Percentiles rank a stretch among this genome's conserved stretches.
Conservation (phyloP, 1,140 invertebrate species). For the Subanguina moxae region DNA sequence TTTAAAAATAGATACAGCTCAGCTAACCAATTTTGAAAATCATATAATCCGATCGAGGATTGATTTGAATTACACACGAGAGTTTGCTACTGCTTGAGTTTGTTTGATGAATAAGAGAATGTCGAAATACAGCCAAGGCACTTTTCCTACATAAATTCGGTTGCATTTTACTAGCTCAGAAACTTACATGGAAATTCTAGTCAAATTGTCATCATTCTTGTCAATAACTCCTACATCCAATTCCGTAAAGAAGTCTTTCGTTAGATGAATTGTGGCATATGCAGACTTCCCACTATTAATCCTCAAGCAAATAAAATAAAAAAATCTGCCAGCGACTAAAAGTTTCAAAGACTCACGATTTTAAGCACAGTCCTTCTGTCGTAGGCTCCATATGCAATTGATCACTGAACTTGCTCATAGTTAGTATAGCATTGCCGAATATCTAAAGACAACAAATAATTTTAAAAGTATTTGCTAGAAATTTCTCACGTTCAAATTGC, state of each 20-base stretch:
- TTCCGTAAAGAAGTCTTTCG: not conserved
- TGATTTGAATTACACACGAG: not conserved
- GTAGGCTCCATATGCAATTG: conserved; percentile 12
- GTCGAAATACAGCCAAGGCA: no score
- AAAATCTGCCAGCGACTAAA: no score
- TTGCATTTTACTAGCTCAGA: no score
- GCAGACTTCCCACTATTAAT: not conserved
- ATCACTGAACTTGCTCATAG: conserved; percentile 11
- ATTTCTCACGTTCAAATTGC: not conserved
- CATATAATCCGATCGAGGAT: not conserved
- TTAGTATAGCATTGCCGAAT: conserved; percentile 1
- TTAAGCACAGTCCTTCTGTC: not conserved
- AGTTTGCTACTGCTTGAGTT: not conserved
- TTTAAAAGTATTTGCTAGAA: not conserved
- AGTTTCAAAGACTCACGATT: not conserved
- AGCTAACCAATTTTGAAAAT: not conserved
- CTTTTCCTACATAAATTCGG: no score
- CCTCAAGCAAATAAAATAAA: no score
- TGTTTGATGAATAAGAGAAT: not conserved
- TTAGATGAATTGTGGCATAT: not conserved
- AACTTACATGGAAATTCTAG: conserved; percentile 1
- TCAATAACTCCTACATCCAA: not conserved
- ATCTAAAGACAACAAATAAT: conserved; percentile 1
- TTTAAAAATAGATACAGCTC: not conserved
- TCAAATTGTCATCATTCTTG: not conserved